These are phyloP conservation scores for Salvelinus fontinalis DNA, from an alignment of 2,113 vertebrate genomes.

Conservation along the genomic window DNA sequence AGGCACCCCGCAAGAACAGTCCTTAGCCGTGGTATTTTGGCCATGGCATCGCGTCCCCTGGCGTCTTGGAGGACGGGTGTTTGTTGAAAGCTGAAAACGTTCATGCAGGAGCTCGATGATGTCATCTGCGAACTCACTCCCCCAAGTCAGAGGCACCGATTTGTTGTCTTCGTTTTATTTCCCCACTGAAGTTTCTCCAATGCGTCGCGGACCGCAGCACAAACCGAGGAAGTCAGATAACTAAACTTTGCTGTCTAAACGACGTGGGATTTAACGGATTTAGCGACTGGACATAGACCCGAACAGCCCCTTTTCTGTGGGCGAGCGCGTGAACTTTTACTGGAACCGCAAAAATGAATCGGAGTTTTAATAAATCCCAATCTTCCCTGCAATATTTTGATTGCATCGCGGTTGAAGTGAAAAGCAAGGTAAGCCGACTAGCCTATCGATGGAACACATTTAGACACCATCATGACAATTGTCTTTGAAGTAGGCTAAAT, in stretches of 20 bases:
- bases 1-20: no score
- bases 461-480: neutral
- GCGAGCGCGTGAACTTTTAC: conserved; percentile 55
- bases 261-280: conserved; percentile 15
- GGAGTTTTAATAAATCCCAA: conserved; percentile 90
- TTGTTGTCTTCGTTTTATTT: conserved; percentile 33
- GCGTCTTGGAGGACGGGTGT: conserved; percentile 46
- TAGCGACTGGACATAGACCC: conserved; percentile 29
- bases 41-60: conserved; percentile 43
- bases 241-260: conserved; percentile 6
- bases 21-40: no score
- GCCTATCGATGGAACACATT: neutral
- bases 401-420: conserved; percentile 90
- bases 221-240: conserved; percentile 22
- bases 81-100: conserved; percentile 35
- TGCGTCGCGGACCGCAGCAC: conserved; percentile 14
- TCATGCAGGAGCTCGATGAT: conserved; percentile 51
- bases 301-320: conserved; percentile 55
- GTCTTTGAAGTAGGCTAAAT: neutral
- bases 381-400: conserved; percentile 83
- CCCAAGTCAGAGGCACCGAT: conserved; percentile 60
- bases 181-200: conserved; percentile 29
- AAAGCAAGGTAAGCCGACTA: conserved; percentile 88
- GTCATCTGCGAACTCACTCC: conserved; percentile 77
- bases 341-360: conserved; percentile 77